Conservation (phyloP, 1,140 invertebrate species). For the Drosophila bifasciata region DNA sequence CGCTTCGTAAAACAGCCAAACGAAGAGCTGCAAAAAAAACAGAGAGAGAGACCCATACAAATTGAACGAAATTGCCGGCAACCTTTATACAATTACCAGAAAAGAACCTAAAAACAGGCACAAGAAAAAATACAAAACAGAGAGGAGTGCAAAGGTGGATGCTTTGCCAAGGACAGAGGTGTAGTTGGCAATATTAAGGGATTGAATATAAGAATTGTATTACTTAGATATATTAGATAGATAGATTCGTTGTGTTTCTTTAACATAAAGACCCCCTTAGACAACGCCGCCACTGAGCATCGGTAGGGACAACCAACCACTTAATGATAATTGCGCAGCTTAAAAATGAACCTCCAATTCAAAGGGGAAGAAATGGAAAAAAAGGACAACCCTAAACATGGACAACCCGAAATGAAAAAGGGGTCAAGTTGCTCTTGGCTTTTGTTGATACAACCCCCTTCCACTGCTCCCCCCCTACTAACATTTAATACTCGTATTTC, state of each 20-base stretch:
- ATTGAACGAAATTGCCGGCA: conserved; percentile 71
- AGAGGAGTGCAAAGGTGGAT: conserved; percentile 35
- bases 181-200: not conserved
- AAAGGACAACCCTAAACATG: conserved; percentile 31
- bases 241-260: no score
- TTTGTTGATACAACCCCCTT: conserved; percentile 35
- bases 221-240: no score
- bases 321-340: conserved; percentile 76
- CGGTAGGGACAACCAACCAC: conserved; percentile 40
- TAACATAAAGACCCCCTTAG: no score
- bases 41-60: conserved; percentile 63
- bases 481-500: conserved; percentile 20
- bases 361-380: conserved; percentile 14
- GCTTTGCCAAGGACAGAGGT: not conserved
- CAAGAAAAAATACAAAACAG: conserved; percentile 19
- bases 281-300: conserved; percentile 28
- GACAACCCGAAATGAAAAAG: conserved; percentile 44
- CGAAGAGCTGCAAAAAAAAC: conserved; percentile 41
- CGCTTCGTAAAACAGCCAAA: conserved; percentile 35
- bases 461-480: not conserved
- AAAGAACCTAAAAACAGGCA: conserved; percentile 38
- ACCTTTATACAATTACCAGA: conserved; percentile 64
- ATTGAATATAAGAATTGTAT: no score
- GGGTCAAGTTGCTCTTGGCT: conserved; percentile 47
- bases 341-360: conserved; percentile 49